Evolutionary conservation across 2,797 vertebrate species (phyloP).

Genomic region (Bradypus variegatus): DNA sequence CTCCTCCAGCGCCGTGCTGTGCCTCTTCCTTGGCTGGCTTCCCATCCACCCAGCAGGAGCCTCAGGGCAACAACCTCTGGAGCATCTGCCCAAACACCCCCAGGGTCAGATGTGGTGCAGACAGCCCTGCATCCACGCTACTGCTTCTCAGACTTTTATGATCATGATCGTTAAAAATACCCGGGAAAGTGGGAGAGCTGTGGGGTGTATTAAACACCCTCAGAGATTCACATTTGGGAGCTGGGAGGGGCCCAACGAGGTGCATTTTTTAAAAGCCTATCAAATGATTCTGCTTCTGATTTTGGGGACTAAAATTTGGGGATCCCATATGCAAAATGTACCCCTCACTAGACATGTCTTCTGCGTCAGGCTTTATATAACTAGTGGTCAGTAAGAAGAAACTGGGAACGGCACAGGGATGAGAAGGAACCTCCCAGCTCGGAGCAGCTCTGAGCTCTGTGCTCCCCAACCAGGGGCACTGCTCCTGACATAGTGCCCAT

Average conservation of each 20-base stretch:
- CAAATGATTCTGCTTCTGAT: neutral
- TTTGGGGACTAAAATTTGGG: neutral
- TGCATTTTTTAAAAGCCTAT: neutral
- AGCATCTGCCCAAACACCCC: neutral
- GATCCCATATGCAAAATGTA: neutral
- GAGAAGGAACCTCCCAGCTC: neutral
- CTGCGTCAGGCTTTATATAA: neutral
- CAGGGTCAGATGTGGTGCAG: neutral
- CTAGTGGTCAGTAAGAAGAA: neutral
- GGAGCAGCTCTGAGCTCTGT: neutral
- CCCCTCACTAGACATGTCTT: neutral
- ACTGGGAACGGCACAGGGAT: fast-evolving
- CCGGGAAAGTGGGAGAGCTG: neutral
- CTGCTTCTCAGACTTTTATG: neutral
- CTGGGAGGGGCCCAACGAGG: neutral
- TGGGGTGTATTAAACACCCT: neutral
- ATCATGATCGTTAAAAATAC: neutral
- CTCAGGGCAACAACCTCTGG: neutral
- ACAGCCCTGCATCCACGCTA: neutral
- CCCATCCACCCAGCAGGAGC: neutral
- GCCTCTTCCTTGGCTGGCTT: neutral
- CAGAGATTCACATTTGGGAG: neutral
- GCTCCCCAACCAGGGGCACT: neutral
- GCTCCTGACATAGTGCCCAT: neutral
- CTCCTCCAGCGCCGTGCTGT: neutral